These are phyloP conservation scores for Willisornis vidua DNA, from an alignment of 2,113 vertebrate species.

Conservation along the genomic window DNA sequence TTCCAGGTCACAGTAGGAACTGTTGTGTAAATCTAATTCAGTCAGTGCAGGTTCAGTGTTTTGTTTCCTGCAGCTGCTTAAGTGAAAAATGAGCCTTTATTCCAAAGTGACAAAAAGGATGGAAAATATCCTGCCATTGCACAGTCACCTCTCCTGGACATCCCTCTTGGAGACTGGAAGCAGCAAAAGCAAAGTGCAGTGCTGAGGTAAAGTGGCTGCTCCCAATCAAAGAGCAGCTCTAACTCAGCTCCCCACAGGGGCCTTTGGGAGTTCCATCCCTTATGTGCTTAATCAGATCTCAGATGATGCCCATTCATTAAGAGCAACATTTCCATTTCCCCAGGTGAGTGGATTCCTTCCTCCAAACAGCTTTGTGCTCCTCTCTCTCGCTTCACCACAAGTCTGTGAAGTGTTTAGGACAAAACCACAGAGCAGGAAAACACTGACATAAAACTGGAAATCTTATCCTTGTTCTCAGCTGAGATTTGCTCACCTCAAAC, in stretches of 20 bases:
- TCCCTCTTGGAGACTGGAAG: background rate
- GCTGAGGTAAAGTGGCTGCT: background rate
- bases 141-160: background rate
- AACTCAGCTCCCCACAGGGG: background rate
- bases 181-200: background rate
- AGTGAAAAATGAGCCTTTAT: background rate
- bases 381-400: background rate
- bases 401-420: background rate
- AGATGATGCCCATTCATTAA: background rate
- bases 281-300: background rate
- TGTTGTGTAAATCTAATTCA: background rate
- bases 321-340: background rate
- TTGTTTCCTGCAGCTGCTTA: background rate
- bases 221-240: background rate
- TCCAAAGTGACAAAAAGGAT: background rate
- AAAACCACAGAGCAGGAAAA: conserved; percentile 13
- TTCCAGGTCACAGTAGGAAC: background rate
- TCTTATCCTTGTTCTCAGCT: background rate
- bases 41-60: background rate
- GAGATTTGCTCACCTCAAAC: background rate
- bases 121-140: background rate
- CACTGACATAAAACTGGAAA: background rate
- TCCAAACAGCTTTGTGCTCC: background rate
- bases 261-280: background rate
- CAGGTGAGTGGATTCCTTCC: background rate